Conservation (phyloP, 2,113 vertebrate species). For the Hymenochirus boettgeri region DNA sequence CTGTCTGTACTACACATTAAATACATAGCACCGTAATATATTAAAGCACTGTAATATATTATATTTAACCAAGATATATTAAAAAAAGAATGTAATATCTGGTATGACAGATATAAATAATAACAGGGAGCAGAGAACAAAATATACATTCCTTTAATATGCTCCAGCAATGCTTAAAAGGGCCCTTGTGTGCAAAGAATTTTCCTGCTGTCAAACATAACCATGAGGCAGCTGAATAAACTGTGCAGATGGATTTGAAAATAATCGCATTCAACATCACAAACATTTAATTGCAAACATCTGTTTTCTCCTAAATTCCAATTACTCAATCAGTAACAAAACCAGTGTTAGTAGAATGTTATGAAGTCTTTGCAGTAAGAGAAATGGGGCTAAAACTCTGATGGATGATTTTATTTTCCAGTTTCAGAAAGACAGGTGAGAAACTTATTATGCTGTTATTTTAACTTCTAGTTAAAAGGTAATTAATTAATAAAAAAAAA, state of each 20-base stretch:
- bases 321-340: slow-evolving; percentile 61
- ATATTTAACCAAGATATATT: too few species aligned
- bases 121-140: neutral
- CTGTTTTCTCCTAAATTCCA: slow-evolving; percentile 70
- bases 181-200: neutral
- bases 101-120: too few species aligned
- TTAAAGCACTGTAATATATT: too few species aligned
- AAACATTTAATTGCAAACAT: slow-evolving; percentile 76
- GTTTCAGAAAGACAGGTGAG: too few species aligned
- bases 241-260: slow-evolving; percentile 52
- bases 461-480: too few species aligned
- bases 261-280: slow-evolving; percentile 62
- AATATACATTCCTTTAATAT: neutral
- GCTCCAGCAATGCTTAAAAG: neutral
- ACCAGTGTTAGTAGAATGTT: neutral
- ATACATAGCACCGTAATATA: too few species aligned
- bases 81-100: too few species aligned
- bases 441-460: too few species aligned
- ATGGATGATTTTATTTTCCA: neutral
- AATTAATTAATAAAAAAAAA: too few species aligned
- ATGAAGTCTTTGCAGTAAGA: neutral
- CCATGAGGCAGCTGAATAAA: neutral
- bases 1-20: too few species aligned
- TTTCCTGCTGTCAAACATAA: neutral
- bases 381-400: neutral